A percentile compares a stretch with the other conserved stretches of the same genome.
phyloP scores from a whole-genome alignment of 2,797 vertebrate genomes.

The Gephyroberyx darwinii region DNA sequence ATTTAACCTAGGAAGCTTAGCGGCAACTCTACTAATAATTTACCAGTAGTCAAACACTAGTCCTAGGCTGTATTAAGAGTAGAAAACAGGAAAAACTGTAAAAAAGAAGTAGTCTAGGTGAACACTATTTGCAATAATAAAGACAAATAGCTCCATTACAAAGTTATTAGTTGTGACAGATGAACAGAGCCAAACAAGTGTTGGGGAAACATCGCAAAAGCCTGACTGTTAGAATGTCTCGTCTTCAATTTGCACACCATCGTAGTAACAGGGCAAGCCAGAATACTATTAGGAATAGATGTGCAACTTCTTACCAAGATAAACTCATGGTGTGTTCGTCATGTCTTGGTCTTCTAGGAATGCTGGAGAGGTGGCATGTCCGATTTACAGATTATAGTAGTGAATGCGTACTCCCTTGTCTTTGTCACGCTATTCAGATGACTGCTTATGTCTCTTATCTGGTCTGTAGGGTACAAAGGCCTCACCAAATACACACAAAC shows the following conservation, averaged over 20 bases:
- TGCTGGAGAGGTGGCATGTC: constrained; percentile 15
- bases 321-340: constrained; percentile 72
- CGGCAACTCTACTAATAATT: constrained; percentile 73
- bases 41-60: constrained; percentile 69
- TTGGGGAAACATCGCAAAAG: neutral
- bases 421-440: constrained; percentile 33
- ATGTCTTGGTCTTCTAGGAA: constrained; percentile 48
- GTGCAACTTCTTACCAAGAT: constrained; percentile 74
- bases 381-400: constrained; percentile 24
- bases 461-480: constrained; percentile 76
- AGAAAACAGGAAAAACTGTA: constrained; percentile 12
- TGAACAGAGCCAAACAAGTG: neutral
- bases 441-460: constrained; percentile 70
- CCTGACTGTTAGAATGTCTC: neutral
- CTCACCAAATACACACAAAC: constrained; percentile 59
- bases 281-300: neutral
- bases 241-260: neutral
- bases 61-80: neutral
- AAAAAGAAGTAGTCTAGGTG: neutral
- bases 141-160: neutral
- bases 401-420: constrained; percentile 31
- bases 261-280: constrained; percentile 1
- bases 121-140: neutral
- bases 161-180: neutral
- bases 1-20: neutral